Percentiles rank a stretch among this genome's conserved stretches.
Evolutionary conservation across 2,797 vertebrate species (phyloP).

Genomic region (Rhyacichthys aspro): DNA sequence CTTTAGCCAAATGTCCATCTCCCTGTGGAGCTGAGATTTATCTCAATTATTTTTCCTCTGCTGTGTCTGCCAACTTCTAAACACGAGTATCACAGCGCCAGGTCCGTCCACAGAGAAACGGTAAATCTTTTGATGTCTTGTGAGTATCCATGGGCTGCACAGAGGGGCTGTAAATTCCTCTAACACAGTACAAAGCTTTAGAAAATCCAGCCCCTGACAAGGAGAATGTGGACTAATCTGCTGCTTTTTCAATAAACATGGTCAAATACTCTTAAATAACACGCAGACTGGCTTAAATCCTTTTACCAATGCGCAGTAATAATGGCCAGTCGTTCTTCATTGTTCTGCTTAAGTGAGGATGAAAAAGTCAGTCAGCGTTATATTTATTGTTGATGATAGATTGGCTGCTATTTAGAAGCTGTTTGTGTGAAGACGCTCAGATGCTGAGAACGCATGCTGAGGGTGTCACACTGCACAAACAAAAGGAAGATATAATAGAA

Average conservation of each 20-base stretch:
- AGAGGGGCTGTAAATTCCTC: constrained; percentile 58
- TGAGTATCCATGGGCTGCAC: constrained; percentile 54
- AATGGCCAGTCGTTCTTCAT: constrained; percentile 40
- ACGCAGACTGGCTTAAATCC: constrained; percentile 59
- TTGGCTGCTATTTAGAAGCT: constrained; percentile 43
- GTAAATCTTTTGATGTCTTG: constrained; percentile 71
- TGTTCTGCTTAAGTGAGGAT: constrained; percentile 39
- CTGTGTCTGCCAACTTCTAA: constrained; percentile 63
- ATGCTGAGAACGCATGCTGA: constrained; percentile 25
- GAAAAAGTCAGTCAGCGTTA: constrained; percentile 40
- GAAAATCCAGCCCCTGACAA: constrained; percentile 61
- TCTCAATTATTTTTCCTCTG: constrained; percentile 68
- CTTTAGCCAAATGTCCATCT: constrained; percentile 65
- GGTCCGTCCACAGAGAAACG: constrained; percentile 51
- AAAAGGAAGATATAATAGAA: constrained; percentile 31
- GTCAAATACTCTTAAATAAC: constrained; percentile 54
- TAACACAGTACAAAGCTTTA: constrained; percentile 43
- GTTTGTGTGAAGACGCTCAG: constrained; percentile 25
- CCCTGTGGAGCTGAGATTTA: constrained; percentile 65
- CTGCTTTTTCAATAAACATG: constrained; percentile 58
- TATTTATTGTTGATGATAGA: constrained; percentile 51
- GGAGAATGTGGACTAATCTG: constrained; percentile 65
- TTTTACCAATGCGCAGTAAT: constrained; percentile 34
- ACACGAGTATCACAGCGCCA: constrained; percentile 61
- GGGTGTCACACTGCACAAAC: constrained; percentile 40